Evolutionary conservation across 64 coral and sea anemone species (phyloP).

Genomic region (Stichodactyla helianthus): DNA sequence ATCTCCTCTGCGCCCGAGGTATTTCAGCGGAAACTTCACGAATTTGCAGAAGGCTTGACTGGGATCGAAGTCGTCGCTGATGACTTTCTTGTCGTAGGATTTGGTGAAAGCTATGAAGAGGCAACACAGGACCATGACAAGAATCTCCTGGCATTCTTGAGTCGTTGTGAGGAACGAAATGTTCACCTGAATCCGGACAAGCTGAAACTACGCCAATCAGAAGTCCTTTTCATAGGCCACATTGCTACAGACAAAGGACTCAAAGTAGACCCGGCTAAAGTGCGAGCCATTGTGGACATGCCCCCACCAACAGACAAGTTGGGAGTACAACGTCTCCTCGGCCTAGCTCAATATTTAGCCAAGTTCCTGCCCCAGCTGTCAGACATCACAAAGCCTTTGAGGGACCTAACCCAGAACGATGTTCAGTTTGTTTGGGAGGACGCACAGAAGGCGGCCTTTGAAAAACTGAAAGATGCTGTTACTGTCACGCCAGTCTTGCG

Average conservation of each 20-base stretch:
- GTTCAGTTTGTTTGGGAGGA: background rate
- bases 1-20: too few species aligned
- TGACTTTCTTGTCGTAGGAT: too few species aligned
- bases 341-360: conserved; percentile 11
- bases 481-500: background rate
- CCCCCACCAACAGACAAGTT: conserved; percentile 20
- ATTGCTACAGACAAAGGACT: conserved; percentile 16
- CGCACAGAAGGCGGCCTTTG: background rate
- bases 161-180: background rate
- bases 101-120: too few species aligned
- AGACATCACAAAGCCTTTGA: background rate
- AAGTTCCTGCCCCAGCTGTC: conserved; percentile 10
- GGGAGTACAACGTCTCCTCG: conserved; percentile 26
- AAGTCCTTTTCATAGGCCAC: conserved; percentile 28
- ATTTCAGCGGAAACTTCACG: too few species aligned
- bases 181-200: conserved; percentile 17
- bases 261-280: conserved; percentile 22
- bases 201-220: background rate
- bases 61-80: too few species aligned
- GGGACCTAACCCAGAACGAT: conserved; percentile 11
- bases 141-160: background rate
- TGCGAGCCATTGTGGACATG: conserved; percentile 12
- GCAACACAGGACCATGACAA: too few species aligned
- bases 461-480: conserved; percentile 25
- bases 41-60: too few species aligned